Evolutionary conservation across 2,113 vertebrate species (phyloP).

Genomic region (Varanus salvator): DNA sequence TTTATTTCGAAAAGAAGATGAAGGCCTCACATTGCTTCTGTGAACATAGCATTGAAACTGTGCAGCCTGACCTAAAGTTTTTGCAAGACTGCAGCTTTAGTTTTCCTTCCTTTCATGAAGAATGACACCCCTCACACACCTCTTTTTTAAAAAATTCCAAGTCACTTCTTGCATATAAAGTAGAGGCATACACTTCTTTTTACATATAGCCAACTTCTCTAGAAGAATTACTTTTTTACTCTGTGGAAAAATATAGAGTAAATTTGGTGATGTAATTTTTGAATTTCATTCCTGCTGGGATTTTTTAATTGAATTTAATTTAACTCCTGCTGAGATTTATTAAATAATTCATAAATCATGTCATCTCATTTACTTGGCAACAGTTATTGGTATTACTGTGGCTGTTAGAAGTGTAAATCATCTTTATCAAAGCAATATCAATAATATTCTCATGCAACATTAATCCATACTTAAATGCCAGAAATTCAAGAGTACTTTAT

Average conservation of each 20-base stretch:
- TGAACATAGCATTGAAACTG: background rate
- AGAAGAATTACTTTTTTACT: background rate
- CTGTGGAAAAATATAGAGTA: background rate
- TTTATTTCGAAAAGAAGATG: background rate
- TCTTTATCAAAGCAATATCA: conserved; percentile 1
- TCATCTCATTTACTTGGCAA: conserved; percentile 3
- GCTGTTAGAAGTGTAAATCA: conserved; percentile 35
- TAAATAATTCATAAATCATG: conserved; percentile 40
- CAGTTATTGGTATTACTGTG: background rate
- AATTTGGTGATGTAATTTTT: background rate
- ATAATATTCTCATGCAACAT: conserved; percentile 31
- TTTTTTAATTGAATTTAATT: conserved; percentile 21
- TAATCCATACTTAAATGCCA: conserved; percentile 5
- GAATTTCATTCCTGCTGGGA: conserved; percentile 38
- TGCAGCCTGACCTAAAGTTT: background rate
- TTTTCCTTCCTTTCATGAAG: background rate
- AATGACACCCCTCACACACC: background rate
- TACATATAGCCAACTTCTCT: background rate
- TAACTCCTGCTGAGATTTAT: conserved; percentile 44
- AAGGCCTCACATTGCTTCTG: background rate
- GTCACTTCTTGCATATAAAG: background rate
- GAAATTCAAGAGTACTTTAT: background rate
- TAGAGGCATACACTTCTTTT: background rate
- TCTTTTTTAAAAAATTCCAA: background rate
- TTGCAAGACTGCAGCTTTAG: background rate